phyloP scores from a whole-genome alignment of 2,888 invertebrate species.

The Chrysolina oricalcia region DNA sequence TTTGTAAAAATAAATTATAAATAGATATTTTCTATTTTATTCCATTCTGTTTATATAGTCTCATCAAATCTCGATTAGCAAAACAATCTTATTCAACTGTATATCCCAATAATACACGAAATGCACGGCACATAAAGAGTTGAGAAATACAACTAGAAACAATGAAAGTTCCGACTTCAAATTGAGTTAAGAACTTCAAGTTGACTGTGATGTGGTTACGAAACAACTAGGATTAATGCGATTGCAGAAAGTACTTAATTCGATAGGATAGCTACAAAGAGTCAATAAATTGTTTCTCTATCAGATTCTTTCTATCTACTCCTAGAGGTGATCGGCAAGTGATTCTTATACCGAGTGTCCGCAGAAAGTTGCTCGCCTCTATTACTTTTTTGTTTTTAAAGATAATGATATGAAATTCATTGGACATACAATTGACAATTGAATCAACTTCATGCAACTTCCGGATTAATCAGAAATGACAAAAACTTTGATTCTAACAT shows the following conservation, averaged over 20 bases:
- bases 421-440: no score
- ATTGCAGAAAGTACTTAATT: neutral
- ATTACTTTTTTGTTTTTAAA: no score
- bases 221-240: neutral
- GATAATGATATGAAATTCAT: no score
- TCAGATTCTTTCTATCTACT: neutral
- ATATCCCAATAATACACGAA: neutral
- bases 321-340: neutral
- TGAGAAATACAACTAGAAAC: constrained; percentile 6
- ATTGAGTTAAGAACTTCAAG: neutral
- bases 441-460: no score
- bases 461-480: no score
- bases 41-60: no score
- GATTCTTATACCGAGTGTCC: no score
- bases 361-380: no score
- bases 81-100: neutral
- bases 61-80: neutral
- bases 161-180: neutral
- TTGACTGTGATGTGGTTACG: neutral
- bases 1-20: no score
- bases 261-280: neutral
- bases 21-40: no score
- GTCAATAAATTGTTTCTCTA: neutral
- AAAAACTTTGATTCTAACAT: no score
- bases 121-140: neutral